Conservation (phyloP, 2,888 invertebrate genomes). For the Dolichopus griseipennis region DNA sequence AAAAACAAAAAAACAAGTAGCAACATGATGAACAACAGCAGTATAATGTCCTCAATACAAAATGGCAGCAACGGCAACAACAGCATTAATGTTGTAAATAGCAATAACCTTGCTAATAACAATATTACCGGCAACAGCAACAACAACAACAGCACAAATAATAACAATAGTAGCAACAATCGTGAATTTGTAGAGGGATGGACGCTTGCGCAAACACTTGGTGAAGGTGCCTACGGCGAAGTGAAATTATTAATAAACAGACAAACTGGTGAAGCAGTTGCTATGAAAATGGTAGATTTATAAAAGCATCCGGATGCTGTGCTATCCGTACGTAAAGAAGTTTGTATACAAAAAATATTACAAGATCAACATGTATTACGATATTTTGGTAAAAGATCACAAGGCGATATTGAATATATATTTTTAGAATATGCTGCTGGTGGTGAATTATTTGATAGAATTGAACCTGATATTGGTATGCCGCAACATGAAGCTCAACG, state of each 20-base stretch:
- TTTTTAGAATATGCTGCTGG: constrained; percentile 95
- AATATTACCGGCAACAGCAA: constrained; percentile 17
- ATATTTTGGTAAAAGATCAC: constrained; percentile 77
- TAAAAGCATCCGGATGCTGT: constrained; percentile 59
- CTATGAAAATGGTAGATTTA: constrained; percentile 82
- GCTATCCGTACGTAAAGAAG: constrained; percentile 71
- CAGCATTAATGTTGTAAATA: constrained; percentile 13
- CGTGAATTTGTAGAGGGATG: constrained; percentile 58
- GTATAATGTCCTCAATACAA: constrained; percentile 20
- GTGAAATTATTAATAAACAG: constrained; percentile 85
- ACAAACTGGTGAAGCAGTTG: constrained; percentile 73
- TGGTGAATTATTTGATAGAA: constrained; percentile 95
- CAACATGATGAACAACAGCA: background rate
- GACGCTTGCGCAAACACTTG: constrained; percentile 82
- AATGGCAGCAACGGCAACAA: constrained; percentile 22
- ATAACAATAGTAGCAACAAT: constrained; percentile 23
- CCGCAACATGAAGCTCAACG: constrained; percentile 65
- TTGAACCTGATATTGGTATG: constrained; percentile 94
- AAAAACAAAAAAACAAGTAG: background rate
- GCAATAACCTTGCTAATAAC: constrained; percentile 15
- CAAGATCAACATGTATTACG: constrained; percentile 78
- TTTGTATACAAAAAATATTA: constrained; percentile 77
- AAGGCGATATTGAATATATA: constrained; percentile 70
- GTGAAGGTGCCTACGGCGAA: constrained; percentile 96
- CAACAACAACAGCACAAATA: constrained; percentile 9